Evolutionary conservation across 2,888 invertebrate species (phyloP), one percentile per base, ranked within the genome.

Genomic region (Biston stratarius): DNA sequence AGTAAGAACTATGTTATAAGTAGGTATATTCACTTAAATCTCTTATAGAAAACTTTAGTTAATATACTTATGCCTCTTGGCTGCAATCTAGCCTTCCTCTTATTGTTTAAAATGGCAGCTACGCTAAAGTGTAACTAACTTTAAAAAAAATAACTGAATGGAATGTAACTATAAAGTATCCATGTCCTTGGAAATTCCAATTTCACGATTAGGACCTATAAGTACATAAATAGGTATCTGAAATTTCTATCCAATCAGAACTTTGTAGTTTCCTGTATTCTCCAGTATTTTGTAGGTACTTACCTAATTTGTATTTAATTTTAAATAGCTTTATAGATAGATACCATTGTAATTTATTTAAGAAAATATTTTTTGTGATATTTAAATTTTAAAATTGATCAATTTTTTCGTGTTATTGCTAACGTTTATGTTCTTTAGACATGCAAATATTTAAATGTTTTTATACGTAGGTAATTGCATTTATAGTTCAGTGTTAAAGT

Each of bases 31-130:
- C 60, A 64, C 61, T 34, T 59, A 67, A 67, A 69, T 60, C 42
- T 64, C 55, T 48, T 64, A 58, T 64, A 47, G 68, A 70, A 70
- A 68, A 67, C 64, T 52, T 52, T 61, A 47, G 47, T 38, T 8
- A 38, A 14, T 14, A 45, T 38, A 58, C 38, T 36, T 57, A 34
- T 45, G 47, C 44, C 34, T 36, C 36, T 57, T 57, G 14, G 38
- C 8, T 58, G 12, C 47, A 36, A 47, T 45, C 10, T 38, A 58
- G 36, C 1, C 52, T 42, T 42, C 33, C 33, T 42, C 33, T 55
- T 12, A 33, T 51, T 34, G 12, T 10, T 38, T 7, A 1, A 12
- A 33, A 6, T 33, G 24, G 24, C 55, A 55, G 42, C 40, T 42
- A 24, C 6, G 55, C 15, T 14, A 24, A 38, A 15, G 11, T 10